A percentile compares a stretch with the other conserved stretches of the same genome.
phyloP scores from a whole-genome alignment of 2,888 invertebrate genomes.

The Cephus rjabovi region DNA sequence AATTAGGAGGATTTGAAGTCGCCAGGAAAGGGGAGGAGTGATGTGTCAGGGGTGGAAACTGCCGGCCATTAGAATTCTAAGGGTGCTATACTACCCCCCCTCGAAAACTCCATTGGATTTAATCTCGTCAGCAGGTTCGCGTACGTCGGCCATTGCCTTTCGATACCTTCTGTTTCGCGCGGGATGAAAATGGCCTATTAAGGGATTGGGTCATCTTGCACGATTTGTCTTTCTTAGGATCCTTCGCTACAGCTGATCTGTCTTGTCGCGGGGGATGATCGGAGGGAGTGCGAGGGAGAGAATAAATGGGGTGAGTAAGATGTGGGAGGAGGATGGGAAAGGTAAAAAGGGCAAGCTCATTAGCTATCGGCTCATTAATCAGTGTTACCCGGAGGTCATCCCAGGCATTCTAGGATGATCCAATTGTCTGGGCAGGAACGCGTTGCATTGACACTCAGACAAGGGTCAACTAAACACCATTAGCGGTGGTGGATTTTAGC shows the following conservation, averaged over 20 bases:
- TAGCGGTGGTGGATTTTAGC: constrained; percentile 43
- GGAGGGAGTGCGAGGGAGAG: not conserved
- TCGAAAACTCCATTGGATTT: not conserved
- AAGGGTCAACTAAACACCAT: constrained; percentile 51
- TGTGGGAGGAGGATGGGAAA: not conserved
- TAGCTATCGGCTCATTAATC: constrained; percentile 25
- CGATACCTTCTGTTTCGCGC: constrained; percentile 12
- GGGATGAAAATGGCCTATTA: constrained; percentile 19
- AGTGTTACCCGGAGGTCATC: constrained; percentile 11
- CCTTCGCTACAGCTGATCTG: not conserved
- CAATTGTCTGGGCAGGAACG: constrained; percentile 24
- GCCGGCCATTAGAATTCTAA: not conserved
- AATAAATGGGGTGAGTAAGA: not conserved
- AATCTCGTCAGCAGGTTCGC: not conserved
- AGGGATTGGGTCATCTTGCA: constrained; percentile 16
- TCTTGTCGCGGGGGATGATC: not conserved
- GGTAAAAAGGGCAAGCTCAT: constrained; percentile 16
- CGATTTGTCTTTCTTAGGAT: constrained; percentile 18
- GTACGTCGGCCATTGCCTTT: not conserved
- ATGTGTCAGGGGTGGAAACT: not conserved
- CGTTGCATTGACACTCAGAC: constrained; percentile 41
- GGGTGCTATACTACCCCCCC: not conserved
- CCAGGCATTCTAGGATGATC: constrained; percentile 19
- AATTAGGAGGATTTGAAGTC: not conserved
- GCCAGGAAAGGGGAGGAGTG: not conserved